These are phyloP conservation scores for Hippocampus kuda DNA, from an alignment of 2,797 vertebrate genomes.

Conservation along the genomic window DNA sequence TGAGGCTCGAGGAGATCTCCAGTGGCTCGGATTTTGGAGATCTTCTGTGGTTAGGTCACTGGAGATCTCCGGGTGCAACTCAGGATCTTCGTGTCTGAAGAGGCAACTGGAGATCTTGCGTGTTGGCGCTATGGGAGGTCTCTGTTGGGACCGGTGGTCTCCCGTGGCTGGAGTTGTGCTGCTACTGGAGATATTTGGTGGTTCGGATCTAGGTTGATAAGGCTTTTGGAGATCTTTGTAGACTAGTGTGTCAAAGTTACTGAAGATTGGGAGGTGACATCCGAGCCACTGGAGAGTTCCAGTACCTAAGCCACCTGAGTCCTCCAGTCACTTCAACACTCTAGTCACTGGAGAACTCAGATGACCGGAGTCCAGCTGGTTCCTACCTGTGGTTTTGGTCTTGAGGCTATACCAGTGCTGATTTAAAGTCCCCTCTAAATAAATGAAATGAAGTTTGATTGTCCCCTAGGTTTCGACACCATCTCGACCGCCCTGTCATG, in stretches of 20 bases:
- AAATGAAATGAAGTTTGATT: not conserved
- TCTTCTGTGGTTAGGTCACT: not conserved
- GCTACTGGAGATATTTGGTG: not conserved
- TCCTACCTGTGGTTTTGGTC: too few species aligned
- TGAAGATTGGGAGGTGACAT: not conserved
- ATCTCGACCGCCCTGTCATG: conserved; percentile 80
- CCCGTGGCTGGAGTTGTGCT: too few species aligned
- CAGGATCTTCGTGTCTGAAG: not conserved
- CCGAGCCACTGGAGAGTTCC: not conserved
- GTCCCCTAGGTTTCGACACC: conserved; percentile 81
- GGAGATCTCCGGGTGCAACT: not conserved
- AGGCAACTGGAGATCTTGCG: not conserved
- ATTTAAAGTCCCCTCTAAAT: not conserved
- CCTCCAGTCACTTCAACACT: too few species aligned
- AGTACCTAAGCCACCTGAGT: not conserved
- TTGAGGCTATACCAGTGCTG: not conserved
- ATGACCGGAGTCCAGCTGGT: not conserved
- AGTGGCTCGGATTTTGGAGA: not conserved
- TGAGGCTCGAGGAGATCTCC: not conserved
- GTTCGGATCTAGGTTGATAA: not conserved
- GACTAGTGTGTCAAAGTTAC: not conserved
- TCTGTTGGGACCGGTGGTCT: not conserved
- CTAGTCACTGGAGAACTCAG: not conserved
- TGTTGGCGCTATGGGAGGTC: not conserved
- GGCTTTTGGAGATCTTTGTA: not conserved